Conservation (phyloP, 1,140 invertebrate species). For the Penaeus vannamei region DNA sequence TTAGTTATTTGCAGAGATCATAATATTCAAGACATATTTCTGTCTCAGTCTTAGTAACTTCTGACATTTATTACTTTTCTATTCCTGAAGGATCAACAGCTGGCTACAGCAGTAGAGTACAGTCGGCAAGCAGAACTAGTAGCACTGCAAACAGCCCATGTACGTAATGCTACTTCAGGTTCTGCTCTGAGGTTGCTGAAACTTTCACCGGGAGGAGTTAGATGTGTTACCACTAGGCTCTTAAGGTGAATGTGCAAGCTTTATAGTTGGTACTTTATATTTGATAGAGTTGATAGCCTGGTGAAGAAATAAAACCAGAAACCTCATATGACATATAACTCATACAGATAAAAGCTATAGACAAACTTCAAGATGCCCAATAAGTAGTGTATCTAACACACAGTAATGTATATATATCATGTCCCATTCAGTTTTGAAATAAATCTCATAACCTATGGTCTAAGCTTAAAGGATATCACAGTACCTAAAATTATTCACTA, state of each 20-base stretch:
- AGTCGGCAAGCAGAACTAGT: conserved; percentile 48
- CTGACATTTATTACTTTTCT: not conserved
- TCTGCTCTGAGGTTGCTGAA: conserved; percentile 42
- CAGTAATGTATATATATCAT: too few species aligned
- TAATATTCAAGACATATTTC: too few species aligned
- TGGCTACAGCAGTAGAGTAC: conserved; percentile 36
- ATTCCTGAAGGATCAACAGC: conserved; percentile 37
- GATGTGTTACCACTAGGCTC: conserved; percentile 32
- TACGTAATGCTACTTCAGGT: not conserved
- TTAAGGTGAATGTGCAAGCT: not conserved
- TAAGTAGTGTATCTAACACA: too few species aligned
- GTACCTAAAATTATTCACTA: too few species aligned
- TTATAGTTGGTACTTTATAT: not conserved
- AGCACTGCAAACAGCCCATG: conserved; percentile 47
- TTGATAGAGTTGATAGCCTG: not conserved
- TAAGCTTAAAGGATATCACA: too few species aligned
- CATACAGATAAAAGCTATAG: too few species aligned
- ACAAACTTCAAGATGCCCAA: too few species aligned
- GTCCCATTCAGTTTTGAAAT: too few species aligned
- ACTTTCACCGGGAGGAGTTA: conserved; percentile 31
- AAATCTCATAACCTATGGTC: too few species aligned
- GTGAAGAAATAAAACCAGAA: not conserved
- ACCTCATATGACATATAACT: too few species aligned
- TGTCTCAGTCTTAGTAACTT: too few species aligned
- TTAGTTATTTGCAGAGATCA: too few species aligned